phyloP scores from a whole-genome alignment of 1,140 invertebrate species.

The Panonychus citri region DNA sequence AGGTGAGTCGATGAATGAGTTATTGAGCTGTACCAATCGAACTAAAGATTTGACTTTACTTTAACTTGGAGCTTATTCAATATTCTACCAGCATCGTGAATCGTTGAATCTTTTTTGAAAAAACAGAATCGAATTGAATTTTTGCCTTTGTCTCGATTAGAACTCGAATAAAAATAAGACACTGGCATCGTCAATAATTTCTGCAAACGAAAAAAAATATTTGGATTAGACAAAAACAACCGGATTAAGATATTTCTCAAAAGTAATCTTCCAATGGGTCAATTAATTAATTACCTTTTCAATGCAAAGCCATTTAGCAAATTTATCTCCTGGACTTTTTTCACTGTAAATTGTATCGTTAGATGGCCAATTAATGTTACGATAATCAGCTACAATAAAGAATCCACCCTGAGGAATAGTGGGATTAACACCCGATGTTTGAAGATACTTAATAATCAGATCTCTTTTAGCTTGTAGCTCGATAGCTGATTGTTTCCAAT shows the following conservation, averaged over 20 bases:
- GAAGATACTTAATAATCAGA: constrained; percentile 35
- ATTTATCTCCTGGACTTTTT: constrained; percentile 53
- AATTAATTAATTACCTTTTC: constrained; percentile 32
- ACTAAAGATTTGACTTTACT: too few species aligned
- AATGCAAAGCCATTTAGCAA: constrained; percentile 83
- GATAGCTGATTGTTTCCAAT: constrained; percentile 48
- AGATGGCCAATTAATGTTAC: constrained; percentile 28
- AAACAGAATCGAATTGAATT: constrained; percentile 43
- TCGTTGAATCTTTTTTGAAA: constrained; percentile 20
- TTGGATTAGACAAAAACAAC: background rate
- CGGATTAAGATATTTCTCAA: background rate
- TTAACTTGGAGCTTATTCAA: constrained; percentile 7
- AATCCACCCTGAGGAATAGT: constrained; percentile 87
- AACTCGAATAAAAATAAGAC: constrained; percentile 65
- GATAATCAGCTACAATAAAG: constrained; percentile 86
- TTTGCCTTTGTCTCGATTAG: constrained; percentile 59
- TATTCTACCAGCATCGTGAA: constrained; percentile 15
- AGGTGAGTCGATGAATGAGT: too few species aligned
- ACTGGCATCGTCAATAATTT: constrained; percentile 81
- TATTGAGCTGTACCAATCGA: too few species aligned
- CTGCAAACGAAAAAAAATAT: constrained; percentile 10
- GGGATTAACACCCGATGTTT: constrained; percentile 60
- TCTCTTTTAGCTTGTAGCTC: constrained; percentile 66
- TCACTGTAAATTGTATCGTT: constrained; percentile 11
- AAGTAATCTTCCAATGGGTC: background rate